phyloP scores from a whole-genome alignment of 2,797 vertebrate species.

The Notolepis coatsorum region DNA sequence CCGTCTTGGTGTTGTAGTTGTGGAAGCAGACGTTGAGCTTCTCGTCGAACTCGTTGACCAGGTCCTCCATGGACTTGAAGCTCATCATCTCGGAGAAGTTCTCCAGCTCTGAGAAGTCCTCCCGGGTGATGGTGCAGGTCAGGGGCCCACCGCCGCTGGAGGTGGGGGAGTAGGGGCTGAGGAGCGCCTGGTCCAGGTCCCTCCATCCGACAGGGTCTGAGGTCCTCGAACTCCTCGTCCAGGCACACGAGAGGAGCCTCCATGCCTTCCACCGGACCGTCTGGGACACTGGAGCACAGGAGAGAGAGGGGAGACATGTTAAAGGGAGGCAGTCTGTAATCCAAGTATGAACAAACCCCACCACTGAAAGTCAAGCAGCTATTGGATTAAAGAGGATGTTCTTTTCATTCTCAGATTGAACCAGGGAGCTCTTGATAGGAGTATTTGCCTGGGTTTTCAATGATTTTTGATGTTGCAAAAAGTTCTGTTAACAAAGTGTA shows the following conservation, averaged over 20 bases:
- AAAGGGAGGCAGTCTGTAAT: neutral
- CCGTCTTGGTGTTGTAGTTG: constrained; percentile 96
- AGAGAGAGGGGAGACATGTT: neutral
- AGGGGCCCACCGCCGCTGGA: constrained; percentile 65
- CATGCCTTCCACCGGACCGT: constrained; percentile 78
- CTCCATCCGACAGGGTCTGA: constrained; percentile 85
- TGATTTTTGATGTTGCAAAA: too few species aligned
- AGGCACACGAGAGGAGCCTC: constrained; percentile 93
- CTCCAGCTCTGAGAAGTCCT: constrained; percentile 94
- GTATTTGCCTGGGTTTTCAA: too few species aligned
- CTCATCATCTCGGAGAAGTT: constrained; percentile 98
- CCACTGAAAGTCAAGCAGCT: neutral
- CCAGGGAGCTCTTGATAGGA: neutral
- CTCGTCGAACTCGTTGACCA: constrained; percentile 95
- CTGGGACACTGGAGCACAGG: constrained; percentile 29
- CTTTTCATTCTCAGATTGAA: constrained; percentile 6
- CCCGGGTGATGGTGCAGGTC: constrained; percentile 79
- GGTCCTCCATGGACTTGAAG: constrained; percentile 97
- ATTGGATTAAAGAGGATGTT: neutral
- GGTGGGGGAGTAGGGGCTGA: constrained; percentile 55
- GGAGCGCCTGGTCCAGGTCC: constrained; percentile 74
- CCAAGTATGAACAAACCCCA: neutral
- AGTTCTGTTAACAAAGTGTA: too few species aligned
- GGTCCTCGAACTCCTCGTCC: constrained; percentile 95
- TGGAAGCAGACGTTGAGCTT: constrained; percentile 96